Base-by-base conservation (phyloP, 2,113 vertebrate genomes). In the Petrocephalus zakoni region DNA sequence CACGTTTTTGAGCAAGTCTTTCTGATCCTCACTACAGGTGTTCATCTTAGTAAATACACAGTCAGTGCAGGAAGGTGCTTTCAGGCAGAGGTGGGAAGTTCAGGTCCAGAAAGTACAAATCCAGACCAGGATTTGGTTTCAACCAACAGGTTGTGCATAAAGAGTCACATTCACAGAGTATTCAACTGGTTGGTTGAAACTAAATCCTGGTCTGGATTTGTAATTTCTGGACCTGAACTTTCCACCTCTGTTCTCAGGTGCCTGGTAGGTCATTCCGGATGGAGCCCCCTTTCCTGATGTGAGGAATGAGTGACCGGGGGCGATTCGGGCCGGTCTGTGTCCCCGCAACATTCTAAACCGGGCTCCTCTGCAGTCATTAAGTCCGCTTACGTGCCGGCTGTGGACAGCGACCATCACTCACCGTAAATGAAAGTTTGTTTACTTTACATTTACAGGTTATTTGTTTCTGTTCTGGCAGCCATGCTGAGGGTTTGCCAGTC, bases 391-490 rank as follows among this genome's bases (percentile, higher is more conserved):
- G 29, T 75, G 25, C 29, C 17, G 15, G 25, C 29, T 78, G 15
- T 42, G 72, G 72, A 42, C 72, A 42, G 72, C 15, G 19, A 37
- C 72, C 72, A 78, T 78, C 72, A 78, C 34, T 78, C 72, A 42
- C 29, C 72, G 34, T 78, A 29, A 78, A 78, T 78, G 72, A 78
- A 68, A 34, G 72, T 78, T 78, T 78, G 72, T 78, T 78, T 78
- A 78, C 34, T 42, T 78, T 78, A 29, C 42, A 78, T 78, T 42
- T 78, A 78, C 72, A 42, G 34, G 3, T 37, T 75, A 75, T 75
- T 75, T 17, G 68, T 37, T 75, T 75, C 11, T 19, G 29, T 29
- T 37, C 37, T 75, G 68, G 68, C 68, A 75, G 68, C 29, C 13
- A 34, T 37, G 68, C 68, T 75, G 68, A 37, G 68, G 64, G 34